Evolutionary conservation across 2,797 vertebrate species (phyloP), one percentile per base, ranked within the genome.

Genomic region (Cygnus olor): DNA sequence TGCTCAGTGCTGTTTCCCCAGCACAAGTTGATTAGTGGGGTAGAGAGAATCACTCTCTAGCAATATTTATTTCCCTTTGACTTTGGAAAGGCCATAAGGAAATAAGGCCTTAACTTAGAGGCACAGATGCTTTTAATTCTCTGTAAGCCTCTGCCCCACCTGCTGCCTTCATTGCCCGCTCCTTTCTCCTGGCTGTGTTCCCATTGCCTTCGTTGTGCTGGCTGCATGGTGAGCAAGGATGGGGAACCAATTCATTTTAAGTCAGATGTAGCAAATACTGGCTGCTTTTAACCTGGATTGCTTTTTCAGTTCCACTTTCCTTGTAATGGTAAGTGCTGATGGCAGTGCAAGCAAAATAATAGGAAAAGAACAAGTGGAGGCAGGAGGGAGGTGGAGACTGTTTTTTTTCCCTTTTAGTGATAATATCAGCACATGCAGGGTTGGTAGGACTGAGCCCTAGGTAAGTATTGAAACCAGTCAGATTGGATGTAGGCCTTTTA

Each of bases 271-370:
- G 56, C 6, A 85, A 76, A 58, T 61, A 69, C 36, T 24, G 71
- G 11, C 76, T 89, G 32, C 45, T 57, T 72, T 90, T 81, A 76
- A 45, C 45, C 27, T 57, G 2, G 9, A 28, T 90, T 22, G n/a
- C 38, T 80, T 49, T 95, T 88, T 80, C 38, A 64, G 17, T 92
- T 94, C 57, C 51, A 14, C 61, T 90, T 96, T 83, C 32, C 44
- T 88, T 89, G 25, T 17, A 65, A n/a, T 77, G 16, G 12, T 53
- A 32, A 73, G 25, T 38, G 17, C 61, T 74, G 53, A 32, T 38
- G 36, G 53, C 44, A 79, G n/a, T 22, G 34, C 45, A 47, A 76
- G 60, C 20, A 56, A 72, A 28, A 12, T 44, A 56, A 51, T 32
- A 40, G n/a, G 49, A 78, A 72, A 72, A n/a, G 36, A 61, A 40